Percentiles rank a stretch among this genome's conserved stretches.
These are phyloP conservation scores for Drosophila triauraria DNA, from an alignment of 1,140 invertebrate species.

Conservation along the genomic window DNA sequence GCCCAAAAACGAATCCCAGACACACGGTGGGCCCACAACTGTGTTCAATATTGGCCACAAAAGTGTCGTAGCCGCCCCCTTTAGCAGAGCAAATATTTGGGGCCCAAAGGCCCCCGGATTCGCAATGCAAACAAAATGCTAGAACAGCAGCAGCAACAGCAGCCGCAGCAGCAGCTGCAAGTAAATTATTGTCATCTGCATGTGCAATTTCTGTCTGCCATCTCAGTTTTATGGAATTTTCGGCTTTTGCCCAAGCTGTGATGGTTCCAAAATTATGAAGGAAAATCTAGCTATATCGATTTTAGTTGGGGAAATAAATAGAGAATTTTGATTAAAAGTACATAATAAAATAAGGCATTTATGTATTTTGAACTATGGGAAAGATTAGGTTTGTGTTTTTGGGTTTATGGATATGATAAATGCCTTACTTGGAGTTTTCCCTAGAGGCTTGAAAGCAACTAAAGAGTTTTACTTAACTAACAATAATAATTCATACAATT, in stretches of 20 bases:
- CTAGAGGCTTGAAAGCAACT: no score
- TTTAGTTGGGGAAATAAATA: background rate
- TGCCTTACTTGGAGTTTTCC: no score
- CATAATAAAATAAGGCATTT: no score
- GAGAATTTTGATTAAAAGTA: no score
- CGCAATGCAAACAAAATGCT: conserved; percentile 56
- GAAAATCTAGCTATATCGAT: background rate
- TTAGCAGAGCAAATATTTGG: conserved; percentile 58
- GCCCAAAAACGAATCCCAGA: conserved; percentile 16
- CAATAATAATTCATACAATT: no score
- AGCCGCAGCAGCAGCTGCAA: conserved; percentile 8
- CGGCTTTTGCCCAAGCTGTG: background rate
- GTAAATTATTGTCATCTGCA: conserved; percentile 35
- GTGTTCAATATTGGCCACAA: conserved; percentile 17
- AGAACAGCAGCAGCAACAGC: background rate
- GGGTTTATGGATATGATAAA: no score
- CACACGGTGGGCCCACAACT: background rate
- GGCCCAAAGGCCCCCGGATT: conserved; percentile 28
- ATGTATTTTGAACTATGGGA: no score
- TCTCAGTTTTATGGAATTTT: conserved; percentile 4
- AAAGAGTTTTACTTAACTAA: no score
- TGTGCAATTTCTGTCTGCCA: conserved; percentile 19
- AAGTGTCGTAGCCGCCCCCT: conserved; percentile 2
- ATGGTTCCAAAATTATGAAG: background rate
- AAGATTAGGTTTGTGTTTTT: no score